A percentile compares a stretch with the other conserved stretches of the same genome.
Evolutionary conservation across 2,797 vertebrate species (phyloP).

Genomic region (Tapera naevia): DNA sequence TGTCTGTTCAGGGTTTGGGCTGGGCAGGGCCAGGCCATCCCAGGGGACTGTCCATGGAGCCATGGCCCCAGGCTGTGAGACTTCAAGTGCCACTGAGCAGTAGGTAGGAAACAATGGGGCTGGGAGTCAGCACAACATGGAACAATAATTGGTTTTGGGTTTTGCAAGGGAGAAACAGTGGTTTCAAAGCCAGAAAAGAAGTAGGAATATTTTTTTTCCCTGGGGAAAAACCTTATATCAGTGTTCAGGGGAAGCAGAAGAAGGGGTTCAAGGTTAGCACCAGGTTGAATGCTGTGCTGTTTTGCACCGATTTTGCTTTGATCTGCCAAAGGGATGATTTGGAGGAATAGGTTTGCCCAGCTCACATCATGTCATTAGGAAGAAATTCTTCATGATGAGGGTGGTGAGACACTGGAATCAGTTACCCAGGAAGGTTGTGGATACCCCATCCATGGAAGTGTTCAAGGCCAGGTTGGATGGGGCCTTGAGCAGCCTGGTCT

Average conservation of each 20-base stretch:
- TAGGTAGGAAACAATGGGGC: no score
- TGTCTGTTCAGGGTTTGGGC: background rate
- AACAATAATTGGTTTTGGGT: background rate
- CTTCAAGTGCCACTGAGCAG: background rate
- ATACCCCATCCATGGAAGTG: no score
- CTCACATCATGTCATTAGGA: no score
- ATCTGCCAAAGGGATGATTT: background rate
- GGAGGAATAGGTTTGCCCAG: background rate
- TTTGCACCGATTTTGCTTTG: background rate
- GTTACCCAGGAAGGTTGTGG: no score
- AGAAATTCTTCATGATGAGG: no score
- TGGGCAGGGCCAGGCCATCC: background rate
- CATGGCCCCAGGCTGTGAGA: fast-evolving
- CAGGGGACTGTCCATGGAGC: fast-evolving
- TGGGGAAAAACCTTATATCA: fast-evolving
- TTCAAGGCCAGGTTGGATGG: no score
- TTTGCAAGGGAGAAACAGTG: fast-evolving
- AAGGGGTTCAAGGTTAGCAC: background rate
- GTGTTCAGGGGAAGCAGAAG: background rate
- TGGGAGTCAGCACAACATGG: background rate
- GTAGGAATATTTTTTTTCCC: fast-evolving
- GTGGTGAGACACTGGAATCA: no score
- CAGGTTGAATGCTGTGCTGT: fast-evolving
- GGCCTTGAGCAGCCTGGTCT: no score
- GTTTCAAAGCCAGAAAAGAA: background rate